These are phyloP conservation scores for Chamaea fasciata DNA, from an alignment of 2,113 vertebrate genomes.

Conservation along the genomic window DNA sequence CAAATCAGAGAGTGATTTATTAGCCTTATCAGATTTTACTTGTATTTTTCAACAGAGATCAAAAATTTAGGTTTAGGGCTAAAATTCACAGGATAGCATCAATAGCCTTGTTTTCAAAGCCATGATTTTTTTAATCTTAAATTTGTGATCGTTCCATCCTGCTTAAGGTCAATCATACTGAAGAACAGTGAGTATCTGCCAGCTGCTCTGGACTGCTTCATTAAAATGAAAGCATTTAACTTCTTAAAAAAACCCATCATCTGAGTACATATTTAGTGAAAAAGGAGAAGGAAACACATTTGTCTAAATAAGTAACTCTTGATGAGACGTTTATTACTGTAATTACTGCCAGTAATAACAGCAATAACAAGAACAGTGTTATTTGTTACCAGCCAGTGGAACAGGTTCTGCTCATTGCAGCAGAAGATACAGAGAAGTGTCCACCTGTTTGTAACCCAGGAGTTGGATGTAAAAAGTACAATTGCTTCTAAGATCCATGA, in stretches of 20 bases:
- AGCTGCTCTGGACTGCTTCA: not conserved
- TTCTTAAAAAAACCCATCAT: not conserved
- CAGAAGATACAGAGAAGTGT: not conserved
- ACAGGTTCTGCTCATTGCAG: not conserved
- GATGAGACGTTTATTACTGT: not conserved
- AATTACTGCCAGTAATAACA: not conserved
- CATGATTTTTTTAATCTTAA: not conserved
- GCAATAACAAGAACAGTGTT: not conserved
- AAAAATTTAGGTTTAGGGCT: conserved; percentile 34
- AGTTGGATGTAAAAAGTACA: not conserved
- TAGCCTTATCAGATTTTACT: conserved; percentile 26
- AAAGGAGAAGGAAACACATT: not conserved
- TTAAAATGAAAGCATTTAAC: conserved; percentile 36
- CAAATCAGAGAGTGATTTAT: conserved; percentile 22
- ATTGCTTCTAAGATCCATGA: not conserved
- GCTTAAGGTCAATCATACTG: not conserved
- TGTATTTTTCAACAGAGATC: not conserved
- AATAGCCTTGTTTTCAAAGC: conserved; percentile 33
- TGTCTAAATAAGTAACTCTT: not conserved
- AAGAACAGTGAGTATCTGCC: not conserved
- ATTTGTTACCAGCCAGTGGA: not conserved
- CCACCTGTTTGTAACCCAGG: not conserved
- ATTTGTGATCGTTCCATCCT: not conserved
- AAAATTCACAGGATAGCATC: conserved; percentile 2
- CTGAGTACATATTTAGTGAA: not conserved